Evolutionary conservation across 1,140 invertebrate genomes (phyloP).

Genomic region (Hylaeus anthracinus): DNA sequence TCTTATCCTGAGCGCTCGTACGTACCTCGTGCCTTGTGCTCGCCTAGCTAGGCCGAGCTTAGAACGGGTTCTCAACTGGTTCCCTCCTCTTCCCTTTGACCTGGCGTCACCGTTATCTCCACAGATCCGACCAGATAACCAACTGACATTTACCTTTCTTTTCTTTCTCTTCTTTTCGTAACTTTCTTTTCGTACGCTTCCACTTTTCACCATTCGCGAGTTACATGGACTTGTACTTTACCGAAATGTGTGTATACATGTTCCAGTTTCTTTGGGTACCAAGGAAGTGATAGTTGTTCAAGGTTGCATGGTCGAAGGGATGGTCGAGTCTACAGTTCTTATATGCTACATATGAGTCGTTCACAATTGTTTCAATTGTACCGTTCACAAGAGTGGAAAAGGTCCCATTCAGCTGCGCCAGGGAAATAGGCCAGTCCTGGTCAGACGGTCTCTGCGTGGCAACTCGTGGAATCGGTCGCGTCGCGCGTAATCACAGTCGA

Average conservation of each 20-base stretch:
- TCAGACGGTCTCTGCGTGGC: constrained; percentile 2
- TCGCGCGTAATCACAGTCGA: not conserved
- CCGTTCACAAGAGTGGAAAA: not conserved
- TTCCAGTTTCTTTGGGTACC: no score
- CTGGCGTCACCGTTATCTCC: constrained; percentile 20
- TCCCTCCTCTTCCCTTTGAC: constrained; percentile 6
- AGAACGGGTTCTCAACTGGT: constrained; percentile 64
- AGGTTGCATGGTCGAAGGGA: no score
- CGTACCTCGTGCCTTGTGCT: constrained; percentile 61
- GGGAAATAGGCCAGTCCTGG: not conserved
- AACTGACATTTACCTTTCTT: constrained; percentile 24
- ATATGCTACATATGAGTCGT: no score
- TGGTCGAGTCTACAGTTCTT: no score
- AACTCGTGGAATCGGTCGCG: not conserved
- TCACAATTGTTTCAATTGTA: no score
- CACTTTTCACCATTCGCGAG: not conserved
- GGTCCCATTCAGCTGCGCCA: not conserved
- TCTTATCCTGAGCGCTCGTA: constrained; percentile 46
- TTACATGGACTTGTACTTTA: no score
- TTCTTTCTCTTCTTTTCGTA: not conserved
- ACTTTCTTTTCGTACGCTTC: not conserved
- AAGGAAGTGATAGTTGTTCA: not conserved
- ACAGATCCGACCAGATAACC: constrained; percentile 28
- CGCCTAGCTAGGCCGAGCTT: constrained; percentile 59
- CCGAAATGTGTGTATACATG: no score